Percentiles rank a stretch among this genome's conserved stretches.
Evolutionary conservation across 2,888 invertebrate genomes (phyloP).

Genomic region (Synergus japonicus): DNA sequence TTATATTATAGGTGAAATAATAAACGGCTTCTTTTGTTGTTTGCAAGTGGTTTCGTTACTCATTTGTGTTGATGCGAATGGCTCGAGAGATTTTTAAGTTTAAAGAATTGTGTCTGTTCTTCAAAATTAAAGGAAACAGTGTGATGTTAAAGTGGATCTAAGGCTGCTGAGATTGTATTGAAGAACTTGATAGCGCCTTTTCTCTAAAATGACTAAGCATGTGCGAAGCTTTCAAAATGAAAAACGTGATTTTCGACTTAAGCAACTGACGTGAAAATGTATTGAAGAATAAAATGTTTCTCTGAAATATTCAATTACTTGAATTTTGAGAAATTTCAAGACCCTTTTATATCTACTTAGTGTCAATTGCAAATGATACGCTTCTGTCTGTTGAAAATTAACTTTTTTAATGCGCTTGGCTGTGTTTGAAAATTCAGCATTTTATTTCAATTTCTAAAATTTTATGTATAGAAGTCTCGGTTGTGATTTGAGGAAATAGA

Average conservation of each 20-base stretch:
- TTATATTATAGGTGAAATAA: conserved; percentile 75
- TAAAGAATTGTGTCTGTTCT: background rate
- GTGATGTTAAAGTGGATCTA: background rate
- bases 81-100: conserved; percentile 1
- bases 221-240: conserved; percentile 6
- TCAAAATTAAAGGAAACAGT: background rate
- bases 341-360: conserved; percentile 3
- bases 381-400: conserved; percentile 10
- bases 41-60: conserved; percentile 66
- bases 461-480: conserved; percentile 28
- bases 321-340: conserved; percentile 16
- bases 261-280: background rate
- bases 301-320: conserved; percentile 13
- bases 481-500: conserved; percentile 27
- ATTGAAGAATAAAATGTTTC: conserved; percentile 4
- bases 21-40: conserved; percentile 77
- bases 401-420: conserved; percentile 30
- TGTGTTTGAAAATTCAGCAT: conserved; percentile 27
- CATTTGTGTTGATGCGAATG: conserved; percentile 19
- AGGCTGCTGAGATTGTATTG: background rate
- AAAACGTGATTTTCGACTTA: background rate
- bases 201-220: conserved; percentile 16
- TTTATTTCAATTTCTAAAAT: conserved; percentile 17
- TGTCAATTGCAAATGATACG: conserved; percentile 35
- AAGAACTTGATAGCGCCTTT: background rate